Evolutionary conservation across 2,113 vertebrate species (phyloP), one percentile per base, ranked within the genome.

Genomic region (Miniopterus natalensis): DNA sequence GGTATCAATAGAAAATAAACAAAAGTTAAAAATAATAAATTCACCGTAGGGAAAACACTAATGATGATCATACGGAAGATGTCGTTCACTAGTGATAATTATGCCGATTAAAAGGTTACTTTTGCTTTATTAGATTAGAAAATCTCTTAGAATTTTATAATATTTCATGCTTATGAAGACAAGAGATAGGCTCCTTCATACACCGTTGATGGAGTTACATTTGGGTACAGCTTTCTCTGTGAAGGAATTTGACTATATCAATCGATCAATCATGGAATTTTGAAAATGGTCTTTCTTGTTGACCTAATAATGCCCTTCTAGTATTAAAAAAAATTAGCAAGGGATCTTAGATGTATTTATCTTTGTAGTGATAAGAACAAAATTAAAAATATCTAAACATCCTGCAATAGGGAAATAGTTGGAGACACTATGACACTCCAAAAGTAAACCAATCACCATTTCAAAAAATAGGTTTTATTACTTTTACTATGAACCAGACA

Each of bases 331-430:
- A 80, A 51, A 90, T 21, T 65, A 59, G 31, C 36, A 92, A 83
- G 29, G 57, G 11, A 66, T 40, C 47, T 71, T 77, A 71, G 17
- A 81, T 55, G 92, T 65, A 66, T 40, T 84, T 59, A 78, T 31
- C 51, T 78, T 61, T 81, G 23, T n/a, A 83, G 78, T 73, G 40
- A 47, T 45, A 77, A 49, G 65, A 93, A n/a, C 84, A 91, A 87
- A 79, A 55, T 63, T 45, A 47, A n/a, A 78, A 85, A 95, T 85
- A 73, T 49, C 18, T 61, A 74, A 90, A 86, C n/a, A 94, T 65
- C 8, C 49, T 89, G 21, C 74, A 73, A 75, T 6, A 95, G 31
- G 63, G 71, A 66, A 86, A 57, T 1, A 90, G 4, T 59, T 66
- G 3, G 6, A 47, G 92, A 77, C 42, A 70, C 29, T 66, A 47